A percentile compares a stretch with the other conserved stretches of the same genome.
phyloP scores from a whole-genome alignment of 1,140 invertebrate species.

The Drosophila santomea region DNA sequence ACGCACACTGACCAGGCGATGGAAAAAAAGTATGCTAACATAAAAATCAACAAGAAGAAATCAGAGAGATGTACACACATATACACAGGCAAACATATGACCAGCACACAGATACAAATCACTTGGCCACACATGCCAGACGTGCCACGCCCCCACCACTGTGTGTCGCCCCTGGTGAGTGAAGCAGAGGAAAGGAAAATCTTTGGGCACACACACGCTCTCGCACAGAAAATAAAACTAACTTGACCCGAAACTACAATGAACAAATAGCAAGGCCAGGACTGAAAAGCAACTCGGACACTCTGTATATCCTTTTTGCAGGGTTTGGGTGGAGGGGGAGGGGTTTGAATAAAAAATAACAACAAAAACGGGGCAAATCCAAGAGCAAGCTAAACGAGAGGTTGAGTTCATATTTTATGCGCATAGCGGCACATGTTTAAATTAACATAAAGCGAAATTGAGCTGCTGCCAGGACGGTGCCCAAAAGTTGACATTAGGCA shows the following conservation, averaged over 20 bases:
- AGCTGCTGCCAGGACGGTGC: conserved; percentile 66
- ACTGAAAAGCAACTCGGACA: conserved; percentile 39
- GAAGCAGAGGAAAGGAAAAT: conserved; percentile 46
- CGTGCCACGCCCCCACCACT: conserved; percentile 18
- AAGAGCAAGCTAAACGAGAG: conserved; percentile 11
- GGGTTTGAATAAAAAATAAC: conserved; percentile 12
- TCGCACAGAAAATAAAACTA: conserved; percentile 53
- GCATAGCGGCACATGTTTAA: conserved; percentile 83
- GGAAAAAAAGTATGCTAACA: conserved; percentile 49
- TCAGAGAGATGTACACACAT: conserved; percentile 50
- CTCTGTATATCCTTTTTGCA: conserved; percentile 27
- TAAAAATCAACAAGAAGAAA: conserved; percentile 75
- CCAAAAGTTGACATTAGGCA: conserved; percentile 74
- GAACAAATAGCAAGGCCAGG: conserved; percentile 59
- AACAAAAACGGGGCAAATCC: conserved; percentile 7
- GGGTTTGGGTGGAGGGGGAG: neutral
- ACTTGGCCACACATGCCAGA: conserved; percentile 66
- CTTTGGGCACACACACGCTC: conserved; percentile 45
- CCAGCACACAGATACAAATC: conserved; percentile 58
- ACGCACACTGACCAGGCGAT: conserved; percentile 10
- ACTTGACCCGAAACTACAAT: conserved; percentile 77
- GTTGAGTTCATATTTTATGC: conserved; percentile 78
- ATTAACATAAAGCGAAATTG: conserved; percentile 83
- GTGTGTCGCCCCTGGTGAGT: neutral
- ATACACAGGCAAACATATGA: conserved; percentile 38